Conservation (phyloP, 2,797 vertebrate species). For the Phrynocephalus guinanensis region DNA sequence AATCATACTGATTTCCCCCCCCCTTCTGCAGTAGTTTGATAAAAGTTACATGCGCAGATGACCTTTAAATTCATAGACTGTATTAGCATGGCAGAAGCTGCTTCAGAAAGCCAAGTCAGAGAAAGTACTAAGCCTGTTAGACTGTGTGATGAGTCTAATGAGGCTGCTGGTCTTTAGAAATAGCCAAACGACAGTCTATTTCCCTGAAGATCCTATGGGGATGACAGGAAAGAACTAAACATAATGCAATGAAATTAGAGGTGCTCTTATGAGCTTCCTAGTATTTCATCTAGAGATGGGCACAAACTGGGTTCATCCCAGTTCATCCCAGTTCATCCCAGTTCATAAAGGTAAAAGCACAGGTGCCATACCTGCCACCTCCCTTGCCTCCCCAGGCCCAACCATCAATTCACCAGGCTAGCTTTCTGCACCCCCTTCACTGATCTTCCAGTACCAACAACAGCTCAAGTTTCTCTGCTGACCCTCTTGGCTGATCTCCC, state of each 20-base stretch:
- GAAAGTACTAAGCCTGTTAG: not conserved
- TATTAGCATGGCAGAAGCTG: constrained; percentile 38
- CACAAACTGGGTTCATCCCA: no score
- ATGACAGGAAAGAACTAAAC: not conserved
- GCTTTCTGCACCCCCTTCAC: no score
- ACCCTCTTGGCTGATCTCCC: no score
- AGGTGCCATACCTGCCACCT: no score
- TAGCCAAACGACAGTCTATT: not conserved
- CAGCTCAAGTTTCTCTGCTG: no score
- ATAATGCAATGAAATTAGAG: not conserved
- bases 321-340: no score
- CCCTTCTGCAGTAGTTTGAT: constrained; percentile 29
- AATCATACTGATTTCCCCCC: not conserved
- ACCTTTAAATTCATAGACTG: constrained; percentile 48
- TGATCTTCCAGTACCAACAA: no score
- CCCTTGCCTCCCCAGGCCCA: no score
- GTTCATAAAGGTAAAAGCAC: no score
- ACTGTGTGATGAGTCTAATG: constrained; percentile 63
- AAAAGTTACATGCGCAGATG: constrained; percentile 24
- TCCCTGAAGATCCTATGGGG: not conserved
- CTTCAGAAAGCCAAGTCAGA: constrained; percentile 45
- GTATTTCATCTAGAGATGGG: no score
- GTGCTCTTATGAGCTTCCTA: no score
- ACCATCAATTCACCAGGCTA: no score
- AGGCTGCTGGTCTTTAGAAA: constrained; percentile 40